phyloP scores from a whole-genome alignment of 2,888 invertebrate genomes.

The Andrena dorsata region DNA sequence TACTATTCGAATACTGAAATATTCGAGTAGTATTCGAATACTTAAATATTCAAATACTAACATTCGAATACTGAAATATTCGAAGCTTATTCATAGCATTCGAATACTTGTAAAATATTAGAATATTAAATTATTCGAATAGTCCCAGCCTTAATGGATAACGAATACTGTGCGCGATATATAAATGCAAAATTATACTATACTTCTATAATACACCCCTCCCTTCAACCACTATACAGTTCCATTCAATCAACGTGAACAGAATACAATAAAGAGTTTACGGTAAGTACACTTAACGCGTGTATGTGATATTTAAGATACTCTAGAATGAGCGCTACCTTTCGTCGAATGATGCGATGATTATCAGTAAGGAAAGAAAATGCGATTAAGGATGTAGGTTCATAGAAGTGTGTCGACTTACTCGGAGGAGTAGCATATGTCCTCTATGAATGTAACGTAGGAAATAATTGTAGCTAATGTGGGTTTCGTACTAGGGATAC shows the following conservation, averaged over 20 bases:
- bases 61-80: no score
- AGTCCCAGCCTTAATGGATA: no score
- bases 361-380: conserved; percentile 9
- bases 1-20: no score
- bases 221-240: not conserved
- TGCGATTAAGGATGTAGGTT: not conserved
- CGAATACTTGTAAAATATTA: no score
- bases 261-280: conserved; percentile 33
- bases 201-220: not conserved
- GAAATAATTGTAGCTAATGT: conserved; percentile 34
- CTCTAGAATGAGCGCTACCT: conserved; percentile 9
- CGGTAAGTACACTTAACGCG: conserved; percentile 5
- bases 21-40: no score
- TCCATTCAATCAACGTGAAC: not conserved
- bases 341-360: conserved; percentile 6
- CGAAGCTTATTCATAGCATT: no score
- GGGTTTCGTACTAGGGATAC: conserved; percentile 44
- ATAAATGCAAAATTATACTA: not conserved
- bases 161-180: not conserved
- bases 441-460: conserved; percentile 12
- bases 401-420: conserved; percentile 19
- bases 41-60: no score
- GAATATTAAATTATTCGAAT: no score
- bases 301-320: conserved; percentile 13
- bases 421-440: conserved; percentile 13